Conservation (phyloP, 1,140 invertebrate genomes). For the Octopus sinensis region DNA sequence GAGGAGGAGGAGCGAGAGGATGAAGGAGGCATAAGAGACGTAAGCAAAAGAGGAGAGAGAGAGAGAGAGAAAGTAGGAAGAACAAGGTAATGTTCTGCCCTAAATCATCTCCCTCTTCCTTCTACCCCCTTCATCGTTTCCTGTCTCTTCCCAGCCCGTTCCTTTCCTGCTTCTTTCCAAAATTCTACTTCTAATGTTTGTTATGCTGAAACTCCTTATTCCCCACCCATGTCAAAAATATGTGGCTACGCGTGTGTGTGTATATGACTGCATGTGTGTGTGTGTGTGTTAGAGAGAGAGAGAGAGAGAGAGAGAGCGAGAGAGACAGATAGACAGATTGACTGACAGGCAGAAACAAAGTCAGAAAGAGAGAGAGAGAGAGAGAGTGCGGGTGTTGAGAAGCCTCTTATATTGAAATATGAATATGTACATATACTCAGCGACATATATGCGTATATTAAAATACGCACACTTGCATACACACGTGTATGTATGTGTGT, state of each 20-base stretch:
- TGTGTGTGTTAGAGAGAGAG: neutral
- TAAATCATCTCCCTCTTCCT: too few relatives aligned
- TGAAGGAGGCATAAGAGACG: too few relatives aligned
- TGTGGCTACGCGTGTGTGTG: neutral
- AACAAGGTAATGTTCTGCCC: too few relatives aligned
- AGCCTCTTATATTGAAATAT: neutral
- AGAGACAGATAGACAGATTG: neutral
- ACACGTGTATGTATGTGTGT: neutral
- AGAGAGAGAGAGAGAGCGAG: neutral
- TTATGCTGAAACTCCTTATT: too few relatives aligned
- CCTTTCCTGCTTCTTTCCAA: too few relatives aligned
- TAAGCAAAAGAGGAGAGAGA: too few relatives aligned
- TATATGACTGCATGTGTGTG: neutral
- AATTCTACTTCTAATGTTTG: too few relatives aligned
- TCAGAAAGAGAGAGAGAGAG: neutral
- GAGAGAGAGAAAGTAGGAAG: too few relatives aligned
- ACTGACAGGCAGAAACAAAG: neutral
- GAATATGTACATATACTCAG: neutral
- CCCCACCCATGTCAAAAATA: too few relatives aligned
- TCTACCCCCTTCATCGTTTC: too few relatives aligned
- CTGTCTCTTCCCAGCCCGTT: too few relatives aligned
- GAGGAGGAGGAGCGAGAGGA: too few relatives aligned
- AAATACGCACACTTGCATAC: neutral
- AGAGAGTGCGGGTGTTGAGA: neutral
- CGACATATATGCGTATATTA: neutral